Percentiles rank a stretch among this genome's conserved stretches.
Conservation (phyloP, 1,140 invertebrate species). For the Laodelphax striatellus region DNA sequence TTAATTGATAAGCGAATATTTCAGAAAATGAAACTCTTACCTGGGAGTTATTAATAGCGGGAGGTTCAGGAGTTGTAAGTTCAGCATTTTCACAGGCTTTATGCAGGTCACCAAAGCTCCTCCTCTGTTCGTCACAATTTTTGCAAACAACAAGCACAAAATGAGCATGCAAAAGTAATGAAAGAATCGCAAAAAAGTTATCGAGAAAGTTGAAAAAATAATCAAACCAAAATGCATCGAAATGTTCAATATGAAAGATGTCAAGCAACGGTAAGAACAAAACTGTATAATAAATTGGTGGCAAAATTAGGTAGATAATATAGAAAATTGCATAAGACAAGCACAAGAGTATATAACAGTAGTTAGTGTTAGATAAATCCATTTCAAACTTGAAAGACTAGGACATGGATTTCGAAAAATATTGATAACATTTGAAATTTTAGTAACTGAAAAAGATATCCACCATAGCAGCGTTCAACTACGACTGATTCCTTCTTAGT, state of each 20-base stretch:
- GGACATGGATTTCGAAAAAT: no score
- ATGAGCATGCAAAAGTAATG: conserved; percentile 9
- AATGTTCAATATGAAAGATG: not conserved
- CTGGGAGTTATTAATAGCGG: not conserved
- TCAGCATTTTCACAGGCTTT: conserved; percentile 20
- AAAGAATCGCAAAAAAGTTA: not conserved
- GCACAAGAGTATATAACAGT: not conserved
- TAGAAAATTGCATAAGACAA: not conserved
- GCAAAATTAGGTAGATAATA: not conserved
- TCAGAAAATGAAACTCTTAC: not conserved
- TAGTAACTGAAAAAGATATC: no score
- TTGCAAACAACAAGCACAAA: conserved; percentile 7
- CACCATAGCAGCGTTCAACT: no score
- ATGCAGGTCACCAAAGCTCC: conserved; percentile 22
- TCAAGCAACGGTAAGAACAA: not conserved
- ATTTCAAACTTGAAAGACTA: no score
- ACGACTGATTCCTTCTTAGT: no score
- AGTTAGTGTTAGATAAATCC: not conserved
- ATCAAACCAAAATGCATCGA: no score
- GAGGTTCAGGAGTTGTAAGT: not conserved
- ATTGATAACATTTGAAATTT: no score
- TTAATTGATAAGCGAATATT: no score
- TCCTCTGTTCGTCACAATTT: conserved; percentile 14
- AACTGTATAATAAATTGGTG: not conserved
- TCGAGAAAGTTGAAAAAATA: not conserved